A percentile compares a stretch with the other conserved stretches of the same genome.
Evolutionary conservation across 35 echinoderm and acorn worm genomes (phyloP).

Genomic region (Hemicentrotus pulcherrimus): DNA sequence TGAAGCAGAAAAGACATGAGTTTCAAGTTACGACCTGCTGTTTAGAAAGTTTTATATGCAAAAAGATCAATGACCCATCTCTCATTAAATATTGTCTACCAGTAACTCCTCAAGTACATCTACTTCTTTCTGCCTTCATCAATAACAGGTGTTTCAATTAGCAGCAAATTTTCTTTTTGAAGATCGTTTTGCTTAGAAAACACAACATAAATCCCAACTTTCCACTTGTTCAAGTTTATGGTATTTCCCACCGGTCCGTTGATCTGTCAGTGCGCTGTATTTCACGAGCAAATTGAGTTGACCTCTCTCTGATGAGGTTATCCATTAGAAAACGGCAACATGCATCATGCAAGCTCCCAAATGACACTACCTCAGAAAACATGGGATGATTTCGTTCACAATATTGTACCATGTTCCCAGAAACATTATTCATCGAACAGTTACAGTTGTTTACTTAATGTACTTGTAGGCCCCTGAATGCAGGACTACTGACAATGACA

Average conservation of each 20-base stretch:
- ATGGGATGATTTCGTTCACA: background rate
- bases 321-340: background rate
- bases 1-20: too few species aligned
- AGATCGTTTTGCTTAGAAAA: background rate
- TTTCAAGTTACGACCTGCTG: too few species aligned
- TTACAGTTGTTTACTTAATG: too few species aligned
- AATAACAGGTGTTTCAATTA: background rate
- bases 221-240: background rate
- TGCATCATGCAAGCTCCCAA: background rate
- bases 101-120: too few species aligned
- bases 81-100: too few species aligned
- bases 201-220: background rate
- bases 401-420: background rate
- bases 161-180: background rate
- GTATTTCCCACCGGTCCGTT: background rate
- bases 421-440: background rate
- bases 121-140: background rate
- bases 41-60: too few species aligned
- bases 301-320: background rate
- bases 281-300: constrained; percentile 1
- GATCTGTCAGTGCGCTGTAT: background rate
- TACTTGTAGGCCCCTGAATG: too few species aligned
- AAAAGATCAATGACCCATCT: too few species aligned
- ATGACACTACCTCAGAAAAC: background rate
- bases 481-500: too few species aligned